Conservation (phyloP, 2,797 vertebrate species). For the Melanotaenia trifasciata region DNA sequence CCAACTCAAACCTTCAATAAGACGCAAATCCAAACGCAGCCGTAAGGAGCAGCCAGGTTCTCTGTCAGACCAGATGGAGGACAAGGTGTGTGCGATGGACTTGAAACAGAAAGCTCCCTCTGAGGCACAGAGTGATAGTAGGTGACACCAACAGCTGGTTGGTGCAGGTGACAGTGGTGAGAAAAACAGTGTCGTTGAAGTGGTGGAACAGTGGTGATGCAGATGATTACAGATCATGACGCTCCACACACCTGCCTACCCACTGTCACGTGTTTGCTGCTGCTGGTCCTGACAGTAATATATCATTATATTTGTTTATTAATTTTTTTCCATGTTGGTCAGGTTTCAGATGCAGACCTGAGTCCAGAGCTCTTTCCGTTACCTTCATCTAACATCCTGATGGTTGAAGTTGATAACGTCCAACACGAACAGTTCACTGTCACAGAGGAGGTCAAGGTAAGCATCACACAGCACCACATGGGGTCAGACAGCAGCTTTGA, state of each 20-base stretch:
- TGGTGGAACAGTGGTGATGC: too few species aligned
- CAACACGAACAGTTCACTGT: slow-evolving; percentile 94
- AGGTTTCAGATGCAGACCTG: slow-evolving; percentile 75
- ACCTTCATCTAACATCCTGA: slow-evolving; percentile 86
- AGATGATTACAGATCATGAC: too few species aligned
- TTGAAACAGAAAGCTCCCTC: too few species aligned
- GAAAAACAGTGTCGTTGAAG: too few species aligned
- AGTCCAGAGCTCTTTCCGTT: slow-evolving; percentile 73
- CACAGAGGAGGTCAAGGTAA: slow-evolving; percentile 96
- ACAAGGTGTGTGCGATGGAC: slow-evolving; percentile 63
- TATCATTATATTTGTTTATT: neutral
- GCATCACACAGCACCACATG: neutral
- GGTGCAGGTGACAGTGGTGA: too few species aligned
- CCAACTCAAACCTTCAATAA: slow-evolving; percentile 70
- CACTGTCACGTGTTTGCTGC: too few species aligned
- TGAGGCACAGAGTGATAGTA: too few species aligned
- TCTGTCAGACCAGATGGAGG: slow-evolving; percentile 77
- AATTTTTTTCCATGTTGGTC: slow-evolving; percentile 6
- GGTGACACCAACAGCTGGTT: too few species aligned
- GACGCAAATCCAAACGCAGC: slow-evolving; percentile 83
- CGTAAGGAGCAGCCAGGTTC: slow-evolving; percentile 70
- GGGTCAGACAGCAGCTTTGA: neutral
- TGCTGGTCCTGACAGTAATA: neutral
- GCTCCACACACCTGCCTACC: too few species aligned
- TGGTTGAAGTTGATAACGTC: slow-evolving; percentile 97